Base-by-base conservation (phyloP, 2,888 invertebrate species). In the Pomacea canaliculata region DNA sequence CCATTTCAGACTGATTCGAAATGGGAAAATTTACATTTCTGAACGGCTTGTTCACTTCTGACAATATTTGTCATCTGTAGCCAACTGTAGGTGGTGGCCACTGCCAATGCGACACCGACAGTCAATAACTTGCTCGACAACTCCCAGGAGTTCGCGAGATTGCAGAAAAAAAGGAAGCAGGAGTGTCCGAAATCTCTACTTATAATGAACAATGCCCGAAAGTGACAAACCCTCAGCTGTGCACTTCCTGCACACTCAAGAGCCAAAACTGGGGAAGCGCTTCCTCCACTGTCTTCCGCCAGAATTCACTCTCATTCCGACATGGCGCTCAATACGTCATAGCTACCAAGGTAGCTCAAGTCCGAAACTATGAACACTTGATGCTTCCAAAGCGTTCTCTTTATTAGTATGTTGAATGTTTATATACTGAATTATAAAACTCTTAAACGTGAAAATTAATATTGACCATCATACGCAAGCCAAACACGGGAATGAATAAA, bases 51-150 rank as follows among this genome's bases (percentile, higher is more conserved):
- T 56, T 56, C 51, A 56, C 51, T 56, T 7, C 69, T 62, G 48
- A 74, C 69, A 74, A 73, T 68, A 74, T 67, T 74, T 62, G 73
- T 74, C 73, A 73, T 73, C 73, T 73, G 73, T 73, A 65, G 67
- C 16, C 23, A 23, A 23, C 23, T 23, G 23, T 23, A 23, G 23
- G 23, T 23, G 23, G 23, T 23, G 23, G 23, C 23, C 23, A 13
- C 66, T 65, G 72, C 65, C 13, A 63, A 46, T 56, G 51, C 51
- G 51, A 56, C 51, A 56, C 59, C 37, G 66, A 73, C 67, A 63
- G 65, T 49, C 37, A 37, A 48, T 49, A 68, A 74, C 69, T 62
- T 74, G 73, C 69, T 69, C 49, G 68, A 74, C 73, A 74, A 68
- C 59, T 74, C 73, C 62, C 46, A 37, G 8, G 18, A 59, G 68